Evolutionary conservation across 2,888 invertebrate species (phyloP).

Genomic region (Pristionchus exspectatus): DNA sequence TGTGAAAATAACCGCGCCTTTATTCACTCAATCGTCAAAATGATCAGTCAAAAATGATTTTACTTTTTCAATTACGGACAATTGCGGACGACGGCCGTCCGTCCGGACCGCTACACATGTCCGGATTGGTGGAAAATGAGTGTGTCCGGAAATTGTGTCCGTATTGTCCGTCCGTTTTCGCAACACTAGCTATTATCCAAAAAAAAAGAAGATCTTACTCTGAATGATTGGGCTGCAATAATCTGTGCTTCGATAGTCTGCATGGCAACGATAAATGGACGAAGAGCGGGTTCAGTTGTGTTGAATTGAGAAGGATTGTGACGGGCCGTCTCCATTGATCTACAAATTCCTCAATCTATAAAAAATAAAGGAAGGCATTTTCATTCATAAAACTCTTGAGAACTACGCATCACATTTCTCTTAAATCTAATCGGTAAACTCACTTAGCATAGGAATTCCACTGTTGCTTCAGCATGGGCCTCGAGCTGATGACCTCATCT

Average conservation of each 20-base stretch:
- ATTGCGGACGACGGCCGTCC: too few relatives aligned
- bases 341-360: neutral
- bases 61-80: too few relatives aligned
- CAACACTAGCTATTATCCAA: too few relatives aligned
- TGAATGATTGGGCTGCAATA: constrained; percentile 61
- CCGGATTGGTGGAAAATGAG: too few relatives aligned
- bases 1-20: too few relatives aligned
- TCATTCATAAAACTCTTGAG: too few relatives aligned
- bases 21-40: too few relatives aligned
- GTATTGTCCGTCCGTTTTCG: too few relatives aligned
- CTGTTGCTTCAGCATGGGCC: constrained; percentile 25
- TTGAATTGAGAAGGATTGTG: constrained; percentile 71
- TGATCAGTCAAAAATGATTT: too few relatives aligned
- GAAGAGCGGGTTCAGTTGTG: constrained; percentile 57
- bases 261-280: constrained; percentile 61
- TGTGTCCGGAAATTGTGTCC: too few relatives aligned
- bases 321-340: constrained; percentile 66
- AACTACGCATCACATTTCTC: too few relatives aligned
- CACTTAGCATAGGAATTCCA: constrained; percentile 53
- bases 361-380: neutral
- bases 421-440: neutral
- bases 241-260: constrained; percentile 64
- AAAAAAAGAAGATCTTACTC: neutral
- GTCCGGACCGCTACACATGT: too few relatives aligned
- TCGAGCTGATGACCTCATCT: constrained; percentile 44